phyloP scores from a whole-genome alignment of 2,888 invertebrate species.

The Deilephila porcellus region DNA sequence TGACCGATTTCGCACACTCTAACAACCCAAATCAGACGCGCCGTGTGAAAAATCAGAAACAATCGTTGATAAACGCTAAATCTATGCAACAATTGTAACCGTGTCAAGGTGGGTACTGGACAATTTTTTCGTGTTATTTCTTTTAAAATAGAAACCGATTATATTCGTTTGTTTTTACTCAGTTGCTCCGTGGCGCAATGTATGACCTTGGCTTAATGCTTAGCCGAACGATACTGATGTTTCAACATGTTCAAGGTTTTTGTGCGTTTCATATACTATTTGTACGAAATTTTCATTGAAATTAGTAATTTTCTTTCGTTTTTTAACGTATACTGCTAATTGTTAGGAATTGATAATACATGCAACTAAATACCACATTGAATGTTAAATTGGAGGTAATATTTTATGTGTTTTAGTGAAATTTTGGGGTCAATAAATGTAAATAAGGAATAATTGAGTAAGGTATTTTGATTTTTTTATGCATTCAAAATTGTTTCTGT shows the following conservation, averaged over 20 bases:
- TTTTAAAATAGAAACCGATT: constrained; percentile 29
- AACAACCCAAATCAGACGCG: not conserved
- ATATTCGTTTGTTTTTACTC: constrained; percentile 32
- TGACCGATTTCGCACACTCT: too few relatives aligned
- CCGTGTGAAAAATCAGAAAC: constrained; percentile 8
- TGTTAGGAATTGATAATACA: too few relatives aligned
- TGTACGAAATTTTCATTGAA: not conserved
- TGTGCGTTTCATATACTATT: not conserved
- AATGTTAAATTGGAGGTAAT: too few relatives aligned
- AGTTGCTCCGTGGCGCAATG: constrained; percentile 26
- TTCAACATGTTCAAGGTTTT: constrained; percentile 14
- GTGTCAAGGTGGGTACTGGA: constrained; percentile 26
- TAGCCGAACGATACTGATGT: constrained; percentile 20
- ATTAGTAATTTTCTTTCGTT: not conserved
- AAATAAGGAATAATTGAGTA: too few relatives aligned
- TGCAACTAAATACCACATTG: too few relatives aligned
- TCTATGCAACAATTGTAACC: constrained; percentile 15
- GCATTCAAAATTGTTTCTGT: too few relatives aligned
- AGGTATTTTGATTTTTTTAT: too few relatives aligned
- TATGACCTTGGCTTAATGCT: constrained; percentile 28
- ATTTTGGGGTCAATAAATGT: too few relatives aligned
- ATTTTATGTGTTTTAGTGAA: too few relatives aligned
- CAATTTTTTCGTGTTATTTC: constrained; percentile 25
- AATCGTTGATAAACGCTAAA: constrained; percentile 12
- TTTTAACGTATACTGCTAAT: not conserved